Conservation (phyloP, 37 sponge, comb jelly and placozoan genomes). For the Cladorhizidae sp. region DNA sequence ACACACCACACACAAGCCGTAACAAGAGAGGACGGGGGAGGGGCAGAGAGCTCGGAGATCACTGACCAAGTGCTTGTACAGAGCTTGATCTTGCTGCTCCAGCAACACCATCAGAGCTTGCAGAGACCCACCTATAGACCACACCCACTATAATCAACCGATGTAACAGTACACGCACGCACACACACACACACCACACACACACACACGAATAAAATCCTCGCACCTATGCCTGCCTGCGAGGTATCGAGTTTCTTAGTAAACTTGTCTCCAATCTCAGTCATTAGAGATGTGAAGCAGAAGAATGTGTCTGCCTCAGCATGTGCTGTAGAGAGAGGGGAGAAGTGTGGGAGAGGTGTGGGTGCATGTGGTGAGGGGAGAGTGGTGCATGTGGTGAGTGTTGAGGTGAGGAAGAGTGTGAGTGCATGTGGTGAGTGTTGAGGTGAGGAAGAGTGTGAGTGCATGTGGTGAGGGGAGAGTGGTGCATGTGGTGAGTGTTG, state of each 20-base stretch:
- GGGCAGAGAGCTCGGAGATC: too few relatives aligned
- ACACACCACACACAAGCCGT: neutral
- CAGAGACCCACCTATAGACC: slow-evolving; percentile 70
- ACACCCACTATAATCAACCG: neutral
- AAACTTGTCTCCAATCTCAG: slow-evolving; percentile 94
- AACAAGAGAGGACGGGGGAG: too few relatives aligned
- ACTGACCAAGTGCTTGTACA: slow-evolving; percentile 61
- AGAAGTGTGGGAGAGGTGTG: too few relatives aligned
- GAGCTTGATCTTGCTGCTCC: slow-evolving; percentile 53
- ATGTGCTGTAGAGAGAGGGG: slow-evolving; percentile 61
- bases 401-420: too few relatives aligned
- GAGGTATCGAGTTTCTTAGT: slow-evolving; percentile 88
- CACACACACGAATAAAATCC: neutral
- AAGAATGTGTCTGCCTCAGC: slow-evolving; percentile 98
- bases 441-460: too few relatives aligned
- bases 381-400: too few relatives aligned
- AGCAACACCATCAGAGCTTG: slow-evolving; percentile 68
- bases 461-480: too few relatives aligned
- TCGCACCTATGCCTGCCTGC: slow-evolving; percentile 77
- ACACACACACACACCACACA: neutral
- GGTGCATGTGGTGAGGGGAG: too few relatives aligned
- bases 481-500: too few relatives aligned
- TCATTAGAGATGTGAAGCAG: slow-evolving; percentile 95
- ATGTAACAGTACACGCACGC: neutral
- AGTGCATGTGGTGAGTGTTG: too few relatives aligned